These are phyloP conservation scores for Agrotis puta DNA, from an alignment of 2,888 invertebrate genomes.

Conservation along the genomic window DNA sequence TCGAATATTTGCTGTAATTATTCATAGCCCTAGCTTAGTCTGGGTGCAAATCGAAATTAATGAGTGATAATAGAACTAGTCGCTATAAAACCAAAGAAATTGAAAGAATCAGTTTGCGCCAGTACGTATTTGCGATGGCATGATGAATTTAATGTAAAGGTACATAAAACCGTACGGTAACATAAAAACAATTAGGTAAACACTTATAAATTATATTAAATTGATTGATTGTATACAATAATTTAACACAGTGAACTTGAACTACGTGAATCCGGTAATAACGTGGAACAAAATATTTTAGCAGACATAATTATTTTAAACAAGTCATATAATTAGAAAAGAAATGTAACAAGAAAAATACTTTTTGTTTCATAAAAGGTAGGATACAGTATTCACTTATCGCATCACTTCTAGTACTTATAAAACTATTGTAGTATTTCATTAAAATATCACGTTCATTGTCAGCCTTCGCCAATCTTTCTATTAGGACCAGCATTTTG, in stretches of 20 bases:
- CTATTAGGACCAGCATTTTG: slow-evolving; percentile 32
- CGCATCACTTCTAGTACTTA: slow-evolving; percentile 4
- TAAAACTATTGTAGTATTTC: background rate
- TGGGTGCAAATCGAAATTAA: background rate
- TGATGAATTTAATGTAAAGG: too few species aligned
- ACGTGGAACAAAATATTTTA: background rate
- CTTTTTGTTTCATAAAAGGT: background rate
- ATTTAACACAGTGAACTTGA: slow-evolving; percentile 10
- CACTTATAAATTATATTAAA: too few species aligned
- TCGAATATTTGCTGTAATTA: background rate
- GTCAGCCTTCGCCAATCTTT: slow-evolving; percentile 40
- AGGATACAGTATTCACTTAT: slow-evolving; percentile 7
- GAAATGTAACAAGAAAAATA: background rate
- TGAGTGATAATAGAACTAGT: background rate
- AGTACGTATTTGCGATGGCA: background rate
- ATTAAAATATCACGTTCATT: slow-evolving; percentile 19
- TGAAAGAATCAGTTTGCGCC: background rate
- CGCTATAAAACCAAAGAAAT: background rate
- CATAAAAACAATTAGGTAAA: too few species aligned
- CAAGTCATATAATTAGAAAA: background rate
- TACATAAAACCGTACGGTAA: too few species aligned
- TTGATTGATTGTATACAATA: too few species aligned
- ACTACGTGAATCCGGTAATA: slow-evolving; percentile 6
- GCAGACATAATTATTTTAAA: too few species aligned
- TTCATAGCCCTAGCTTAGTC: background rate